Base-by-base conservation (phyloP, 2,113 vertebrate species). In the Lagopus leucura region DNA sequence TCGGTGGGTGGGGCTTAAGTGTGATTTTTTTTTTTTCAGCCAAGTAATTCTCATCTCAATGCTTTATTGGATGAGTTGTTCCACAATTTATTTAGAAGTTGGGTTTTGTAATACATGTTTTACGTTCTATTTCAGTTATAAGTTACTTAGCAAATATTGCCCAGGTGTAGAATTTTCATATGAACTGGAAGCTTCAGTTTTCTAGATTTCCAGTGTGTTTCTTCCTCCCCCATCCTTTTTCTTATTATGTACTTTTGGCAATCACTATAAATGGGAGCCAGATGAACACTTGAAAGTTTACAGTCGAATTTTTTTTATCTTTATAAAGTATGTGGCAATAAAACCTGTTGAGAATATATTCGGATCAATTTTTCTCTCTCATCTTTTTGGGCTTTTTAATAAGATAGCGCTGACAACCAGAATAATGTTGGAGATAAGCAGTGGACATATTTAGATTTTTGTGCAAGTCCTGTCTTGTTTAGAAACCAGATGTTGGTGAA, bases 211-310 rank as follows among this genome's bases (percentile, higher is more conserved):
- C 66, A 76, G 82, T 78, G n/a, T 40, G 18, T 67, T 92, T 84
- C 40, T 88, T 84, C 48, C 57, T 92, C 80, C 80, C 85, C 77
- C n/a, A 24, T 80, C 32, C 32, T 88, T 92, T 86, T 89, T 34
- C 69, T 74, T 71, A 47, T 77, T 71, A 52, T 36, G 47, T 90
- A n/a, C 71, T 88, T 83, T 79, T 96, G 82, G 79, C 88, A 91
- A 70, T 47, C 22, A 85, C 82, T 82, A 69, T 90, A 93, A 96
- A 96, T 94, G 91, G 42, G 82, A 96, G 92, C 81, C 93, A 92
- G 84, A 95, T 92, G 90, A 91, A 60, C 69, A 89, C 85, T 52
- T 72, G 21, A 40, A 74, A 89, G 16, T 88, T 95, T 89, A 78
- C 34, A 21, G 64, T 89, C 74, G 67, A 20, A 30, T 74, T 96